A percentile compares a stretch with the other conserved stretches of the same genome.
phyloP scores from a whole-genome alignment of 2,888 invertebrate genomes.

The Euplexia lucipara region DNA sequence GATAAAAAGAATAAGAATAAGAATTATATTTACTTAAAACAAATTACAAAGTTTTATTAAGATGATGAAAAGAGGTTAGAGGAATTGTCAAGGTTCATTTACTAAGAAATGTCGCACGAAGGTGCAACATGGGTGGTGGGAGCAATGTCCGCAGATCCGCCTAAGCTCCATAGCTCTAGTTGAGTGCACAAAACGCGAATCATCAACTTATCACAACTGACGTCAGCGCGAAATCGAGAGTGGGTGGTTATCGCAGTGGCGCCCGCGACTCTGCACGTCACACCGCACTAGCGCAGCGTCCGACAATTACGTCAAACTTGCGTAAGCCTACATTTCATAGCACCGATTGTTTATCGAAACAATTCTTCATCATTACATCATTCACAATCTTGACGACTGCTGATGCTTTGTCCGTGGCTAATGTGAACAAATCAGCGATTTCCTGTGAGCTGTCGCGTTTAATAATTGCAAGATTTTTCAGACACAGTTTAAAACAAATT shows the following conservation, averaged over 20 bases:
- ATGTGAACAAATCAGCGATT: constrained; percentile 42
- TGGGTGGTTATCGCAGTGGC: constrained; percentile 78
- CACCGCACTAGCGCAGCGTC: constrained; percentile 72
- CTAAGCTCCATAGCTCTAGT: constrained; percentile 49
- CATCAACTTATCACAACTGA: constrained; percentile 78
- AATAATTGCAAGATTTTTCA: constrained; percentile 39
- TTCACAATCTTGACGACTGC: constrained; percentile 45
- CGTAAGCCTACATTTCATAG: constrained; percentile 70
- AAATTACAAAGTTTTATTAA: not conserved
- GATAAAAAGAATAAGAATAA: not conserved
- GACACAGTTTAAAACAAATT: constrained; percentile 39
- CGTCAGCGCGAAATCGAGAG: constrained; percentile 83
- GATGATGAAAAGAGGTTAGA: constrained; percentile 5
- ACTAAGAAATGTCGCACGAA: constrained; percentile 23
- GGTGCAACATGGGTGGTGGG: constrained; percentile 7
- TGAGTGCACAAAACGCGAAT: constrained; percentile 65
- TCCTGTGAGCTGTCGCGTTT: constrained; percentile 42
- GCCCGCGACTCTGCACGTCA: constrained; percentile 69
- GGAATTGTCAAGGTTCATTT: constrained; percentile 22
- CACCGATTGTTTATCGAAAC: constrained; percentile 70
- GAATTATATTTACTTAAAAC: not conserved
- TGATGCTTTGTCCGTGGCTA: constrained; percentile 24
- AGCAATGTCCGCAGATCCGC: constrained; percentile 30
- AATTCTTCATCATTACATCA: constrained; percentile 59
- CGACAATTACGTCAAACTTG: constrained; percentile 74